phyloP scores from a whole-genome alignment of 2,113 vertebrate species.

The Zosterops japonicus region DNA sequence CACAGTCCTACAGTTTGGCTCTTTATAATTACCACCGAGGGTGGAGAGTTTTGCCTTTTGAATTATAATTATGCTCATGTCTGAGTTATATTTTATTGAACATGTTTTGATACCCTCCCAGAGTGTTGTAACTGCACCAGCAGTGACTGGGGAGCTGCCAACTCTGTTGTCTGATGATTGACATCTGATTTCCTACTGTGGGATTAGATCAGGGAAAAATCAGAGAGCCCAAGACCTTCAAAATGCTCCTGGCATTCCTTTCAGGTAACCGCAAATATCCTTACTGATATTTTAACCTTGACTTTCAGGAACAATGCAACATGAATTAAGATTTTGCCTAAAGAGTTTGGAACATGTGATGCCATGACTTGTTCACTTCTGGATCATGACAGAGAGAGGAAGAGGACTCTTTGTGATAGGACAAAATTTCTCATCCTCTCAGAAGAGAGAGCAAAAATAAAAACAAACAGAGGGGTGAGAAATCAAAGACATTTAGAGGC shows the following conservation, averaged over 20 bases:
- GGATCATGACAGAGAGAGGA: neutral
- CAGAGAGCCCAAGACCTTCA: neutral
- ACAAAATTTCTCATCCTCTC: neutral
- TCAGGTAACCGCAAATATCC: neutral
- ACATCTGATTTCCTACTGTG: neutral
- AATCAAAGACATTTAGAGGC: neutral
- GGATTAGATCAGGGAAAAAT: neutral
- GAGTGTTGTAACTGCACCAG: neutral
- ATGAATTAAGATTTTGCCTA: neutral
- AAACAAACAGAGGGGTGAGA: neutral
- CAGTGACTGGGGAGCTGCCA: neutral
- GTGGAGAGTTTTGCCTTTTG: neutral
- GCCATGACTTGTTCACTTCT: neutral
- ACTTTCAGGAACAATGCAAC: neutral
- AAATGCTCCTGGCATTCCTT: neutral
- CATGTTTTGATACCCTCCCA: neutral
- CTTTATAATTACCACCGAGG: neutral
- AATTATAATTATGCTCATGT: neutral
- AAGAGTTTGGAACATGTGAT: neutral
- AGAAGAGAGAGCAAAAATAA: neutral
- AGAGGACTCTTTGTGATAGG: neutral
- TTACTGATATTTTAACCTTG: neutral
- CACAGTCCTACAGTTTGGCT: neutral
- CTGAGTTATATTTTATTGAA: neutral
- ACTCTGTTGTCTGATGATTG: neutral